Evolutionary conservation across 1,140 invertebrate genomes (phyloP), one percentile per base, ranked within the genome.

Genomic region (Zophobas morio): DNA sequence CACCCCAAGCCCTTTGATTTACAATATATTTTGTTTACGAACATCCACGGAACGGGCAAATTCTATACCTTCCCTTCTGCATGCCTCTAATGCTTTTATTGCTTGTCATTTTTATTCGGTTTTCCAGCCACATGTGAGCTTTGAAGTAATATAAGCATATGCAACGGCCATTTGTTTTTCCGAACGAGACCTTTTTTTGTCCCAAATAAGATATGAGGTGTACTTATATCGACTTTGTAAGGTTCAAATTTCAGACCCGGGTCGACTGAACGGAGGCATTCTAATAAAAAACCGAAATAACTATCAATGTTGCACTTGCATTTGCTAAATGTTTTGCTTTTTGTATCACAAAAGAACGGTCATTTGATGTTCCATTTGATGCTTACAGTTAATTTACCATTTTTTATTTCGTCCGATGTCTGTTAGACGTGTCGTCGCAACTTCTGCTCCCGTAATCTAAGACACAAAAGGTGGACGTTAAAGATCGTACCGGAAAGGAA

Each of bases 401-500:
- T 20, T 20, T 20, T 20, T 20, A 20, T 20, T 20, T 20, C 20
- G 20, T 20, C 20, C 20, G 20, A 20, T 20, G 20, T 20, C 20
- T 20, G 20, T 20, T 20, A 20, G 20, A 20, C 42, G 6, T 46
- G 6, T 46, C 6, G 6, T 4, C 42, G 6, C 3, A 8, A 4
- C 42, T 46, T 46, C 20, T 46, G 6, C 42, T 46, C 42, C 3
- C 6, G 49, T 51, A 51, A 51, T 20, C 1, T 8, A 42, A 40
- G 20, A 40, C n/a, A 66, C 39, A 66, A 66, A 42, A 42, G 34
- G 1, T 39, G 1, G 34, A 6, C 56, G 20, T 66, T 66, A 20
- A 66, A 66, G 3, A 66, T 1, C 20, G 20, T 46, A 75, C 53
- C 77, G 77, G 77, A 78, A 78, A 71, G 77, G 77, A 78, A 78